Evolutionary conservation across 53 echinoderm and acorn worm species (phyloP).

Genomic region (Temnopleurus reevesii): DNA sequence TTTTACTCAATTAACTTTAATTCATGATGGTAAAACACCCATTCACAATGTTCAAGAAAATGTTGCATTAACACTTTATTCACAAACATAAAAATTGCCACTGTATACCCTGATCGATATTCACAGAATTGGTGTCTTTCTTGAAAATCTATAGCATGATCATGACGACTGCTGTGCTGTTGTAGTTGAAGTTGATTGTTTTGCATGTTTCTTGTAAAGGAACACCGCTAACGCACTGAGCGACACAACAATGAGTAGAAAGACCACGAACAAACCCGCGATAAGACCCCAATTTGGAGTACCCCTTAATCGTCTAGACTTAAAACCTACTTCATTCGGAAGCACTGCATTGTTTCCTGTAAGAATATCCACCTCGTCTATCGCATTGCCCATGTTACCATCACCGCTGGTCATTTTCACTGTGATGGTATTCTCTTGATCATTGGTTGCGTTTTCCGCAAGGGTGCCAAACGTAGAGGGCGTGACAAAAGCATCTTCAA

Average conservation of each 20-base stretch:
- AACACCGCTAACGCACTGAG: conserved; percentile 33
- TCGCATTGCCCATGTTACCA: not conserved
- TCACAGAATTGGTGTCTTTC: too few species aligned
- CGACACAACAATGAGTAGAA: conserved; percentile 23
- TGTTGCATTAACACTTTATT: too few species aligned
- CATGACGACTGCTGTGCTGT: too few species aligned
- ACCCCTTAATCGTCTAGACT: not conserved
- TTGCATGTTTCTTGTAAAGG: conserved; percentile 7
- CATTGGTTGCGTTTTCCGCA: conserved; percentile 1
- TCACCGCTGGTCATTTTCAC: conserved; percentile 6
- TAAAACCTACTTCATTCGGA: conserved; percentile 37
- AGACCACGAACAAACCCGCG: conserved; percentile 50
- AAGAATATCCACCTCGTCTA: not conserved
- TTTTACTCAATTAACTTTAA: too few species aligned
- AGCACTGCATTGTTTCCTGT: not conserved
- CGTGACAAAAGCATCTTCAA: not conserved
- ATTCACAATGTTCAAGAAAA: too few species aligned
- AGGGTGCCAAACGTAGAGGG: not conserved
- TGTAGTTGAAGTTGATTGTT: not conserved
- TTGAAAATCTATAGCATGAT: too few species aligned
- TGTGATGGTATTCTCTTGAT: not conserved
- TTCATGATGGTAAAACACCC: too few species aligned
- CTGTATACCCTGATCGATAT: too few species aligned
- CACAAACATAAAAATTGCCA: too few species aligned
- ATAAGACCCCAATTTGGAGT: conserved; percentile 54